Evolutionary conservation across 2,113 vertebrate species (phyloP).

Genomic region (Xenopus tropicalis): DNA sequence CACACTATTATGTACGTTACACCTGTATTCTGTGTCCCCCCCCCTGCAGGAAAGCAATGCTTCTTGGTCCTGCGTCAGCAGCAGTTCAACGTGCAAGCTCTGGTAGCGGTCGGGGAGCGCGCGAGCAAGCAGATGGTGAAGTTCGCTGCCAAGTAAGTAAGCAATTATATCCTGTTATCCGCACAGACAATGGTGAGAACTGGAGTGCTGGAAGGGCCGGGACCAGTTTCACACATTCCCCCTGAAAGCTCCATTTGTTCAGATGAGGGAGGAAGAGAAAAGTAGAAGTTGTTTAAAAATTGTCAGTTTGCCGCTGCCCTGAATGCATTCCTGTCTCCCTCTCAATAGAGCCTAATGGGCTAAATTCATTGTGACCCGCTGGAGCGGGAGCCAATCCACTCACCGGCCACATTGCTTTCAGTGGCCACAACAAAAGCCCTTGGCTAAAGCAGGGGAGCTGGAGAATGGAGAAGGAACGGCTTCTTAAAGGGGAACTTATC

Average conservation of each 20-base stretch:
- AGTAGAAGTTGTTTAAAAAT: conserved; percentile 70
- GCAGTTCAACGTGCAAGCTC: conserved; percentile 94
- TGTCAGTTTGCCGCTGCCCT: conserved; percentile 65
- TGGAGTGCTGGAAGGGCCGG: conserved; percentile 65
- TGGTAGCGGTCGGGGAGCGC: conserved; percentile 94
- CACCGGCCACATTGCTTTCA: conserved; percentile 69
- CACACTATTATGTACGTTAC: conserved; percentile 55
- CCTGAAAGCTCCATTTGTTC: conserved; percentile 83
- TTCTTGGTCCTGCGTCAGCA: conserved; percentile 97
- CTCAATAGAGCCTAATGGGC: conserved; percentile 69
- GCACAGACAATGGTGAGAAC: conserved; percentile 97
- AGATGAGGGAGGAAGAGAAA: not conserved
- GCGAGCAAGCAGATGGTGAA: conserved; percentile 99
- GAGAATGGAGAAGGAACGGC: not conserved
- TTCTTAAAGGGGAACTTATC: no score
- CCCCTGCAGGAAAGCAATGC: conserved; percentile 90
- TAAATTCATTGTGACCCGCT: conserved; percentile 71
- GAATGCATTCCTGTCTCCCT: conserved; percentile 64
- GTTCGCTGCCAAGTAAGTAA: conserved; percentile 98
- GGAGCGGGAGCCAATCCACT: conserved; percentile 63
- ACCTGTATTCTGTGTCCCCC: conserved; percentile 48
- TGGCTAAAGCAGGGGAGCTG: conserved; percentile 58
- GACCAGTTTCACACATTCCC: conserved; percentile 87
- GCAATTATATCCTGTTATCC: conserved; percentile 87
- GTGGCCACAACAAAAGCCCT: conserved; percentile 60